A percentile compares a stretch with the other conserved stretches of the same genome.
phyloP scores from a whole-genome alignment of 2,113 vertebrate genomes.

The Tyto alba region DNA sequence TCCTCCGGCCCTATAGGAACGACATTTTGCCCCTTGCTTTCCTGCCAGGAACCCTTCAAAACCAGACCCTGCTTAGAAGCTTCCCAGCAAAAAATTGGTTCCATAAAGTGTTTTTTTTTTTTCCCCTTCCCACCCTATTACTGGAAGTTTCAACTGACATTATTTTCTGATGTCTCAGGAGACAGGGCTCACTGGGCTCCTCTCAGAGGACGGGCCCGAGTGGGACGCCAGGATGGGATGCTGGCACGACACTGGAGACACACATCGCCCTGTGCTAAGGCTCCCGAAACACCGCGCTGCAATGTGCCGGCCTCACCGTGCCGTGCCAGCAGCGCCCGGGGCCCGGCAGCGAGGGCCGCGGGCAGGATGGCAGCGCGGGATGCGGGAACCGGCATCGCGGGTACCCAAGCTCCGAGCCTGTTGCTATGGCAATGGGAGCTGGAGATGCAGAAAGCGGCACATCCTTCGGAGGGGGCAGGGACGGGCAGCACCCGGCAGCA shows the following conservation, averaged over 20 bases:
- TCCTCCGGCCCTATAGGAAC: background rate
- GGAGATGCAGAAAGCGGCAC: slow-evolving; percentile 64
- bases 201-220: background rate
- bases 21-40: background rate
- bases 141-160: background rate
- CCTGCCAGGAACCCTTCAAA: background rate
- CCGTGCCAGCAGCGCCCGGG: accelerated
- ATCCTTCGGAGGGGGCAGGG: slow-evolving; percentile 51
- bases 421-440: slow-evolving; percentile 73
- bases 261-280: background rate
- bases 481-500: slow-evolving; percentile 24
- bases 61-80: background rate
- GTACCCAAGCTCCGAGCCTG: slow-evolving; percentile 57
- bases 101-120: background rate
- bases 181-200: background rate
- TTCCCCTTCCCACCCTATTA: background rate
- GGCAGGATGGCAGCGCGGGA: slow-evolving; percentile 39
- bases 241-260: background rate
- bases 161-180: background rate
- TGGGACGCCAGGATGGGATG: accelerated
- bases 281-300: accelerated
- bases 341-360: background rate
- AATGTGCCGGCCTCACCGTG: accelerated
- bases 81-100: background rate
- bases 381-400: slow-evolving; percentile 38